Evolutionary conservation across 2,888 invertebrate species (phyloP).

Genomic region (Chironomus tentans): DNA sequence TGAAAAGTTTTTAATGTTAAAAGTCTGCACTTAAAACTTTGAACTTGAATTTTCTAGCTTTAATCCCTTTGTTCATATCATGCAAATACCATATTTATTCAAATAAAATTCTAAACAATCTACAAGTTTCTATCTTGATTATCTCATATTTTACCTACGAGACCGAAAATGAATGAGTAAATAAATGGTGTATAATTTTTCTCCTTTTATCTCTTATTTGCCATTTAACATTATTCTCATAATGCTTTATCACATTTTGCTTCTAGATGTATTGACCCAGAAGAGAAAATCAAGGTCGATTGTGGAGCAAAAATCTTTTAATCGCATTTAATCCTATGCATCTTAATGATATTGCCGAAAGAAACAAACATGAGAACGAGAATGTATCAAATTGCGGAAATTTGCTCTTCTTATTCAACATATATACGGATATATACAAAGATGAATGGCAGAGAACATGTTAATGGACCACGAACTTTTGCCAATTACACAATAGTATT

Average conservation of each 20-base stretch:
- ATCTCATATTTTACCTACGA: not conserved
- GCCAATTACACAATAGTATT: not conserved
- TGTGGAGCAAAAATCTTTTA: not conserved
- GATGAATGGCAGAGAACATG: not conserved
- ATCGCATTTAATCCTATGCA: not conserved
- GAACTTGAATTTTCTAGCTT: not conserved
- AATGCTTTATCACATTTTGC: not conserved
- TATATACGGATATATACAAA: not conserved
- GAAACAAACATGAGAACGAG: too few species aligned
- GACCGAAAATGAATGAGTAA: not conserved
- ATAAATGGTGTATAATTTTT: not conserved
- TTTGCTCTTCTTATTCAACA: not conserved
- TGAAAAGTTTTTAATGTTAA: too few species aligned
- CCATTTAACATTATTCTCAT: not conserved
- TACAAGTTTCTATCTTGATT: not conserved
- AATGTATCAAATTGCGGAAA: not conserved
- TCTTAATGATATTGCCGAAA: not conserved
- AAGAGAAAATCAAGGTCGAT: not conserved
- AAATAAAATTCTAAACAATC: not conserved
- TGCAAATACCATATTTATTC: not conserved
- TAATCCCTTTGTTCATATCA: too few species aligned
- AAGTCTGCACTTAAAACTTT: too few species aligned
- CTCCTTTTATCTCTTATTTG: not conserved
- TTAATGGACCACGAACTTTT: not conserved
- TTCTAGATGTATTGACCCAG: not conserved